These are phyloP conservation scores for Drosophila setosimentum DNA, from an alignment of 2,888 invertebrate genomes.

Conservation along the genomic window DNA sequence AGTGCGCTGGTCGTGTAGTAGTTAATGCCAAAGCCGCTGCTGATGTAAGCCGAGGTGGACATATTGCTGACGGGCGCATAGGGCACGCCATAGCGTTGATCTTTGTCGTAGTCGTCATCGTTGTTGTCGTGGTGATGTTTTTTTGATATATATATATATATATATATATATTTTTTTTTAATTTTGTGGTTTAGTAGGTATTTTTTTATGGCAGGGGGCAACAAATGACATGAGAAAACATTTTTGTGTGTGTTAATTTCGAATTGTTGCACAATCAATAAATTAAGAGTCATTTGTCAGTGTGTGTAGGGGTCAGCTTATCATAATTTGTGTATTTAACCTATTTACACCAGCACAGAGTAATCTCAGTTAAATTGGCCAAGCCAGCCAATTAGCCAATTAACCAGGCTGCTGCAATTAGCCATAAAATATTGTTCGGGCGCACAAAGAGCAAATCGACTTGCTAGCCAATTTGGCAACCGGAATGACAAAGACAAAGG, in stretches of 20 bases:
- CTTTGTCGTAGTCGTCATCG: conserved; percentile 74
- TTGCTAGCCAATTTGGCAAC: conserved; percentile 20
- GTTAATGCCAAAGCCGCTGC: conserved; percentile 82
- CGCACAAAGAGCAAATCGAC: conserved; percentile 8
- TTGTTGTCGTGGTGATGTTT: conserved; percentile 40
- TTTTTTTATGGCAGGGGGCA: conserved; percentile 57
- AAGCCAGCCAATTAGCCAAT: conserved; percentile 53
- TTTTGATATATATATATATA: conserved; percentile 17
- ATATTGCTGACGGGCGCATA: conserved; percentile 73
- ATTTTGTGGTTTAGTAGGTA: conserved; percentile 21
- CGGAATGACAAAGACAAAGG: conserved; percentile 16
- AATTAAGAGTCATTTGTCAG: conserved; percentile 32
- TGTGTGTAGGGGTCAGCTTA: conserved; percentile 34
- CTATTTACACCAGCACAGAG: conserved; percentile 11
- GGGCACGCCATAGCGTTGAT: conserved; percentile 70
- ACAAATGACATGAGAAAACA: conserved; percentile 75
- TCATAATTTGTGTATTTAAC: conserved; percentile 18
- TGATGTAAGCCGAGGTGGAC: conserved; percentile 80
- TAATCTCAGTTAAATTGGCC: conserved; percentile 47
- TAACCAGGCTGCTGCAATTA: conserved; percentile 32
- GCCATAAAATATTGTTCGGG: conserved; percentile 40
- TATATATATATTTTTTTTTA: conserved; percentile 15
- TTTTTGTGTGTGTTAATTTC: conserved; percentile 66
- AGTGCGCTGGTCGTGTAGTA: conserved; percentile 72
- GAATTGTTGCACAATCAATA: conserved; percentile 60